A percentile compares a stretch with the other conserved stretches of the same genome.
These are phyloP conservation scores for Drosophila rhopaloa DNA, from an alignment of 1,140 invertebrate genomes.

Conservation along the genomic window DNA sequence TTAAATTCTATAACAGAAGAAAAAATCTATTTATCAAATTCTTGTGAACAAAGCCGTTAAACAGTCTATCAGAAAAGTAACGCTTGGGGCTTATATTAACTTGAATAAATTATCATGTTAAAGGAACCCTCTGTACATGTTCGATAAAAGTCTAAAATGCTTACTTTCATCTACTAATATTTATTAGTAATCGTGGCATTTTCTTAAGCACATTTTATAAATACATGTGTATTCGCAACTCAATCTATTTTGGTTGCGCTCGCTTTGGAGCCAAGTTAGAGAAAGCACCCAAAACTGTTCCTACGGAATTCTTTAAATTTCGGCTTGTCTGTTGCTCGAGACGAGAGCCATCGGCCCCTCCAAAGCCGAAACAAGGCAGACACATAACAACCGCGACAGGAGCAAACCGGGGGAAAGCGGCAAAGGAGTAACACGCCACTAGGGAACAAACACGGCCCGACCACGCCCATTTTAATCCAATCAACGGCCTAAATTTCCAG, in stretches of 20 bases:
- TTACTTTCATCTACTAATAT: not conserved
- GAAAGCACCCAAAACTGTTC: slow-evolving; percentile 13
- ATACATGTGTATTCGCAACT: slow-evolving; percentile 9
- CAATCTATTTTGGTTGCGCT: slow-evolving; percentile 41
- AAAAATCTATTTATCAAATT: too few species aligned
- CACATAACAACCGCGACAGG: slow-evolving; percentile 21
- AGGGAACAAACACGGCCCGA: not conserved
- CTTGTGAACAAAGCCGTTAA: too few species aligned
- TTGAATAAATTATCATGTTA: too few species aligned
- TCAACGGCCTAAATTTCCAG: slow-evolving; percentile 41
- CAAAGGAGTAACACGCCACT: not conserved
- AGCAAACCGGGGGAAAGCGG: not conserved
- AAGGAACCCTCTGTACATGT: too few species aligned
- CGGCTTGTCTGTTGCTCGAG: slow-evolving; percentile 26
- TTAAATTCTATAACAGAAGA: too few species aligned
- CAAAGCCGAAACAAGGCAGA: slow-evolving; percentile 9
- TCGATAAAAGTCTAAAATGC: too few species aligned
- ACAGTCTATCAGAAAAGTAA: too few species aligned
- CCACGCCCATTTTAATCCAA: slow-evolving; percentile 69
- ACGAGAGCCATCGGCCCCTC: not conserved
- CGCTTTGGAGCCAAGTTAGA: slow-evolving; percentile 35
- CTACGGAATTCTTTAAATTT: slow-evolving; percentile 31
- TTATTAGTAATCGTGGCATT: slow-evolving; percentile 24
- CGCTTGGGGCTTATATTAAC: too few species aligned
- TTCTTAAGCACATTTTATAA: slow-evolving; percentile 7